Conservation (phyloP, 2,113 vertebrate species). For the Stigmatopora nigra region DNA sequence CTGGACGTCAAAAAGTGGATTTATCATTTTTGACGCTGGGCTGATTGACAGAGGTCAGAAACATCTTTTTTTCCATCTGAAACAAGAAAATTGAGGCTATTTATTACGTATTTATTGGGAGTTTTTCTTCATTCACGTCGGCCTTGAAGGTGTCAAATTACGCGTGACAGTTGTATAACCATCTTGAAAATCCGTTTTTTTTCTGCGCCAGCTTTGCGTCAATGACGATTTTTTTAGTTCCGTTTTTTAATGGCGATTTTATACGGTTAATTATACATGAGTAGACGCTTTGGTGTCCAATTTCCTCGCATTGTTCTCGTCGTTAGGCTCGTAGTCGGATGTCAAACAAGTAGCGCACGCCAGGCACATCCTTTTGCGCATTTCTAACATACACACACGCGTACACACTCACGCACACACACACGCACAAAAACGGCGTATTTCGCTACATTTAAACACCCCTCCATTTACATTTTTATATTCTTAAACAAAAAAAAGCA, state of each 20-base stretch:
- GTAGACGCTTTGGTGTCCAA: constrained; percentile 54
- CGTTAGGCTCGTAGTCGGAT: constrained; percentile 36
- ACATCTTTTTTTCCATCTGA: constrained; percentile 4
- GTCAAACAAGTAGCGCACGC: constrained; percentile 30
- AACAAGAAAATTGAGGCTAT: too few relatives aligned
- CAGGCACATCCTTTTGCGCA: constrained; percentile 6
- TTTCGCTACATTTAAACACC: constrained; percentile 15
- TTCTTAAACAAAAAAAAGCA: not conserved
- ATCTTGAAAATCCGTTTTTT: not conserved
- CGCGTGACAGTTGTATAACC: constrained; percentile 15
- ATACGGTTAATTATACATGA: constrained; percentile 64
- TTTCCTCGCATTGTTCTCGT: constrained; percentile 54
- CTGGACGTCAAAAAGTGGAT: constrained; percentile 60
- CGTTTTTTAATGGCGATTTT: constrained; percentile 1
- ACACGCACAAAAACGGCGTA: not conserved
- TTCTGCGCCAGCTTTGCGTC: not conserved
- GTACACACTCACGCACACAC: constrained; percentile 16
- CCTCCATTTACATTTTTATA: not conserved
- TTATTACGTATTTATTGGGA: too few relatives aligned
- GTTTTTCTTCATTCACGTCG: too few relatives aligned
- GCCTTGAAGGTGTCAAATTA: constrained; percentile 23
- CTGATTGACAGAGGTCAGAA: constrained; percentile 64
- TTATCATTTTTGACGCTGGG: constrained; percentile 48
- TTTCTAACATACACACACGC: constrained; percentile 10
- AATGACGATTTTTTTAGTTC: not conserved